These are phyloP conservation scores for Drosophila fulvimacula DNA, from an alignment of 2,888 invertebrate genomes.

Conservation along the genomic window DNA sequence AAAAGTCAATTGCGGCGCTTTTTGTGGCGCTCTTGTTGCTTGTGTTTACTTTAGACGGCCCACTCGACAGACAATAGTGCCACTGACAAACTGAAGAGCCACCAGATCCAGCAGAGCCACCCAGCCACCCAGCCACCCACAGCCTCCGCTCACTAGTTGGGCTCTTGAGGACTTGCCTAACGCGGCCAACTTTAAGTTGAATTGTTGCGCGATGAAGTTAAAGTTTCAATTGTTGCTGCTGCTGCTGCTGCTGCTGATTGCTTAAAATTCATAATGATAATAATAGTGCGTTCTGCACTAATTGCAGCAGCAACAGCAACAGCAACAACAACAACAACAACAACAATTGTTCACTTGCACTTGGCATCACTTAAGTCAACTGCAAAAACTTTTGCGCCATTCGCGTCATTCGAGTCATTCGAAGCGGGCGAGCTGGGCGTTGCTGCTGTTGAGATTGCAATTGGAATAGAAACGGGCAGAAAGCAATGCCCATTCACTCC, in stretches of 20 bases:
- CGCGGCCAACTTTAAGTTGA: conserved; percentile 57
- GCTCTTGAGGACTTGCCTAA: not conserved
- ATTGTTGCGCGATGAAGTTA: conserved; percentile 47
- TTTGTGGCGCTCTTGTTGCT: conserved; percentile 42
- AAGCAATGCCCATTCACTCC: conserved; percentile 21
- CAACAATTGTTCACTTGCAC: conserved; percentile 70
- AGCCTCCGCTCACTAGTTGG: not conserved
- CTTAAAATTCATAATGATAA: conserved; percentile 80
- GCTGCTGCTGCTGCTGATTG: conserved; percentile 56
- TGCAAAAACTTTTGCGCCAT: conserved; percentile 60
- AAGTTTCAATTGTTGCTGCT: conserved; percentile 23
- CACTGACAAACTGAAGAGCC: conserved; percentile 6
- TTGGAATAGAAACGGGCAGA: conserved; percentile 11
- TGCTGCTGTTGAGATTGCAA: conserved; percentile 9
- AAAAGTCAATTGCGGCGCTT: conserved; percentile 66
- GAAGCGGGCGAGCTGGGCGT: conserved; percentile 10
- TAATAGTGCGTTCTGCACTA: conserved; percentile 73
- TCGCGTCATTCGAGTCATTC: conserved; percentile 52
- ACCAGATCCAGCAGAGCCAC: too few relatives aligned
- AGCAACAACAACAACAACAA: conserved; percentile 41
- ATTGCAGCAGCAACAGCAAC: conserved; percentile 57
- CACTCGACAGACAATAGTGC: conserved; percentile 22
- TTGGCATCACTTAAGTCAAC: conserved; percentile 68
- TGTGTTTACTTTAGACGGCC: conserved; percentile 42
- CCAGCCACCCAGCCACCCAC: not conserved